Evolutionary conservation across 1,140 invertebrate species (phyloP).

Genomic region (Nasonia giraulti): DNA sequence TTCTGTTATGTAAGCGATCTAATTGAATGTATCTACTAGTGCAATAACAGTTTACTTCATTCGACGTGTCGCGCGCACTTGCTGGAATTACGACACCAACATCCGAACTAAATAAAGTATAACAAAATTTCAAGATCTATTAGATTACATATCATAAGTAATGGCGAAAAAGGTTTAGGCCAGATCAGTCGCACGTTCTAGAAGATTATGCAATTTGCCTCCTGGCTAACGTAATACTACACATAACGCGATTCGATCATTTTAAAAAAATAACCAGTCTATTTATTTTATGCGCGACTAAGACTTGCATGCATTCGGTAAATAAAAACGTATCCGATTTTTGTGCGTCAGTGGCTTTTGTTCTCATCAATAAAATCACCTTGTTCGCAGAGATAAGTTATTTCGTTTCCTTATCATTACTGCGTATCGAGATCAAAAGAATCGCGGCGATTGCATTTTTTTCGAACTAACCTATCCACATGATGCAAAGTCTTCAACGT

Average conservation of each 20-base stretch:
- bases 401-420: too few species aligned
- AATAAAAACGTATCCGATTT: too few species aligned
- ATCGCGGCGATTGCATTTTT: too few species aligned
- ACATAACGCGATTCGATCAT: neutral
- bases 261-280: neutral
- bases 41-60: neutral
- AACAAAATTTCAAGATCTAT: neutral
- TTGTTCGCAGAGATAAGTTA: too few species aligned
- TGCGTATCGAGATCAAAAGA: too few species aligned
- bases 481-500: too few species aligned
- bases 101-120: neutral
- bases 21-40: neutral
- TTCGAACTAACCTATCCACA: too few species aligned
- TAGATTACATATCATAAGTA: neutral
- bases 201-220: slow-evolving; percentile 3
- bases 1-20: neutral
- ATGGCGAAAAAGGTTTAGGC: neutral
- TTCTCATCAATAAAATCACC: too few species aligned
- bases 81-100: neutral
- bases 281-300: neutral
- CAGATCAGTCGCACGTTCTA: neutral
- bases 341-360: too few species aligned
- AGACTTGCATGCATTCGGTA: too few species aligned
- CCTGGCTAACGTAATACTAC: neutral
- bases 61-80: neutral